These are phyloP conservation scores for Sciaenops ocellatus DNA, from an alignment of 2,797 vertebrate species.

Conservation along the genomic window DNA sequence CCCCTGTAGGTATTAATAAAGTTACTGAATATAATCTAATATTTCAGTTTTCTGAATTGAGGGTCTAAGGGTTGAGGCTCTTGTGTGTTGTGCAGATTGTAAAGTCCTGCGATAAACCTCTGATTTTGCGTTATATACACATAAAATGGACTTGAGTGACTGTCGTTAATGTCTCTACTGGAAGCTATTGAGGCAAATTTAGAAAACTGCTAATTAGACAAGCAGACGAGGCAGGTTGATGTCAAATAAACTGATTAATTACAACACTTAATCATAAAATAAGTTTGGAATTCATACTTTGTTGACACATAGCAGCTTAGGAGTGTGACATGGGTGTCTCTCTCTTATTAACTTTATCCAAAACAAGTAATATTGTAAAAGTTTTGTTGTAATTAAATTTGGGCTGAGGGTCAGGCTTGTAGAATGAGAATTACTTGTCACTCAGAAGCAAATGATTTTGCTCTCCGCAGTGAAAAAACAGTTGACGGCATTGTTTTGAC, in stretches of 20 bases:
- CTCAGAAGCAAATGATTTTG: constrained; percentile 47
- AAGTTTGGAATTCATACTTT: not conserved
- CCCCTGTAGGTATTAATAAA: constrained; percentile 9
- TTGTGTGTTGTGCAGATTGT: too few relatives aligned
- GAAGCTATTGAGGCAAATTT: not conserved
- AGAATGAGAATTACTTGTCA: constrained; percentile 43
- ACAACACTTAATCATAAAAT: constrained; percentile 10
- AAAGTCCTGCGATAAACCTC: too few relatives aligned
- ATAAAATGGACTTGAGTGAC: too few relatives aligned
- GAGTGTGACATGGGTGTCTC: not conserved
- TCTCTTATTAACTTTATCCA: constrained; percentile 23
- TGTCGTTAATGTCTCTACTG: too few relatives aligned
- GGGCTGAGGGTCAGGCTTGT: constrained; percentile 15
- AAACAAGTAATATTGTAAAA: constrained; percentile 25
- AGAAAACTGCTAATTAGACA: constrained; percentile 11
- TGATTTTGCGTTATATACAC: too few relatives aligned
- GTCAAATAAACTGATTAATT: constrained; percentile 19
- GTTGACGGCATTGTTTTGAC: constrained; percentile 52
- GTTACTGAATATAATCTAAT: constrained; percentile 10
- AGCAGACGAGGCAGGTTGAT: constrained; percentile 4
- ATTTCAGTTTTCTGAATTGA: not conserved
- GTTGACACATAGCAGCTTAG: not conserved
- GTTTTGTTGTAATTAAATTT: constrained; percentile 24
- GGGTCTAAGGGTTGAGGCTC: not conserved
- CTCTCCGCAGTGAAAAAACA: constrained; percentile 45